These are phyloP conservation scores for Apodemia zela DNA, from an alignment of 2,888 invertebrate species.

Conservation along the genomic window DNA sequence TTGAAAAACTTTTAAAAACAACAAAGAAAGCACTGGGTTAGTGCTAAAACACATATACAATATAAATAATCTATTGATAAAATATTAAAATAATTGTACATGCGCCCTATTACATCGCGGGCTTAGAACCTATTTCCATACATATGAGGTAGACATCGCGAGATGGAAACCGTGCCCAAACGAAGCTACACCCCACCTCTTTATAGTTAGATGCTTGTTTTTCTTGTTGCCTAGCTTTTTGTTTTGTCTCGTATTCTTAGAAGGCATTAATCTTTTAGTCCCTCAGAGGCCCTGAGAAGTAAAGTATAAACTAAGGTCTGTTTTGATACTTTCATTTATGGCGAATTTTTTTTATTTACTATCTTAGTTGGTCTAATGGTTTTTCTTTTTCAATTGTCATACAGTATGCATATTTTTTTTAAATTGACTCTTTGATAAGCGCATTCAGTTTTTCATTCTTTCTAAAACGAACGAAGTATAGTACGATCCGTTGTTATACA, in stretches of 20 bases:
- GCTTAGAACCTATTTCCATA: conserved; percentile 38
- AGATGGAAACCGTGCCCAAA: conserved; percentile 38
- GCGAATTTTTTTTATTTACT: too few relatives aligned
- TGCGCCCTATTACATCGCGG: conserved; percentile 32
- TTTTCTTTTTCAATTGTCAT: too few relatives aligned
- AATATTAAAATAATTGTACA: conserved; percentile 23
- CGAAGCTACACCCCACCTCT: conserved; percentile 34
- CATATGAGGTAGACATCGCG: conserved; percentile 64
- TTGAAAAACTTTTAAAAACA: too few relatives aligned
- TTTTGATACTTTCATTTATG: background rate
- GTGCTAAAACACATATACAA: too few relatives aligned
- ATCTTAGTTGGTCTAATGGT: too few relatives aligned
- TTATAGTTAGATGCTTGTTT: conserved; percentile 37
- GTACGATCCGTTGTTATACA: too few relatives aligned
- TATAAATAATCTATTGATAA: conserved; percentile 18
- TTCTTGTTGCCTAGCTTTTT: conserved; percentile 24
- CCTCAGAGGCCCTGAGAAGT: background rate
- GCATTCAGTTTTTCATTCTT: too few relatives aligned
- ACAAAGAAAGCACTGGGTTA: too few relatives aligned
- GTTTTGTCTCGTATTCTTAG: conserved; percentile 10
- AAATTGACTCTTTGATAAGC: too few relatives aligned
- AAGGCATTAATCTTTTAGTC: background rate
- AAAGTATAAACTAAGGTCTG: background rate
- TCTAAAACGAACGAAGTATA: too few relatives aligned
- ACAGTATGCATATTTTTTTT: too few relatives aligned